Conservation (phyloP, 2,797 vertebrate species). For the Leucoraja ocellata region DNA sequence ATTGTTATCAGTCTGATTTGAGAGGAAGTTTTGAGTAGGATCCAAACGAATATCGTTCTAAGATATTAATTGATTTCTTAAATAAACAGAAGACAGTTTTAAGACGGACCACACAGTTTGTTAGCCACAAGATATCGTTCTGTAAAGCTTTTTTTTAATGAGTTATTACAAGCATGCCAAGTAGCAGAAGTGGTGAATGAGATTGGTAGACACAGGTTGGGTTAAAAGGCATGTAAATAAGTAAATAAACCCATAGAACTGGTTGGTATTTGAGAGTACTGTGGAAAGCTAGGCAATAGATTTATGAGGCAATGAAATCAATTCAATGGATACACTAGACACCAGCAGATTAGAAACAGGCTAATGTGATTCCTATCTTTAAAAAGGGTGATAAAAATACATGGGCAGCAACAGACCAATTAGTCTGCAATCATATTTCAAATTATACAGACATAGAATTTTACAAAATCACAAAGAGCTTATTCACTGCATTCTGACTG, state of each 20-base stretch:
- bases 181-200: neutral
- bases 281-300: neutral
- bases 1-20: slow-evolving; percentile 24
- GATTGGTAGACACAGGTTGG: neutral
- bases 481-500: too few species aligned
- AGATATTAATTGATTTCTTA: slow-evolving; percentile 23
- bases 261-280: neutral
- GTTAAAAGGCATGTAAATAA: neutral
- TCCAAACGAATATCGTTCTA: slow-evolving; percentile 21
- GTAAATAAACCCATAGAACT: neutral
- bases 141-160: neutral
- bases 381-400: neutral
- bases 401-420: neutral
- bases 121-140: neutral
- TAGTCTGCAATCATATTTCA: neutral
- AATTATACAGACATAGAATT: neutral
- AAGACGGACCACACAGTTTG: slow-evolving; percentile 28
- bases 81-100: slow-evolving; percentile 17
- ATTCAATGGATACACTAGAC: neutral
- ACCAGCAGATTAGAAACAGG: neutral
- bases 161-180: neutral
- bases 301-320: slow-evolving; percentile 24
- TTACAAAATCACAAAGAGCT: too few species aligned
- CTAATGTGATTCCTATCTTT: neutral
- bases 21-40: neutral